Base-by-base conservation (phyloP, 92 coral and sea anemone species). In the Porites evermanni region DNA sequence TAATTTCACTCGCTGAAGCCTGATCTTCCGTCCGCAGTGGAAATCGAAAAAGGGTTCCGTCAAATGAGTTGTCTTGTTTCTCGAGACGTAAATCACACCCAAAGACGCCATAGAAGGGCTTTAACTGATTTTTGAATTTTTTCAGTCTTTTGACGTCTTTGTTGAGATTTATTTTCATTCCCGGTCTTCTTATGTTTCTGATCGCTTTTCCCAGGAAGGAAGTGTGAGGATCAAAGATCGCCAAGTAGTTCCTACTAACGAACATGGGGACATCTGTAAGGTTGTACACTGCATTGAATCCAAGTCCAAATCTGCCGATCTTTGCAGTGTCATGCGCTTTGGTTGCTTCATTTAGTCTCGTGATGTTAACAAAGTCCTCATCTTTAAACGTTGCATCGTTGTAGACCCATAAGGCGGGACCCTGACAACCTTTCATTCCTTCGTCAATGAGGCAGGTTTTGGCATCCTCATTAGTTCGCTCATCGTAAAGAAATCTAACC, bases 221-320 rank as follows among this genome's bases (percentile, higher is more conserved):
- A 58, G 95, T 91, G 58, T 96, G 95, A 2, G 98, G 98, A 67
- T 96, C 98, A 71, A 96, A 90, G 0, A 96, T 82, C 4, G 85
- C 95, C 16, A 93, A 23, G 54, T 80, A 81, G 53, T 84, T 88
- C 54, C 79, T 83, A 82, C 98, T 96, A 7, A 96, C 67, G 67
- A 96, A 92, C 86, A 96, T 96, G 14, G 98, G 98, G 18, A 94
- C 93, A 60, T 96, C 98, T 29, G 98, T 96, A 20, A 95, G 86
- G 74, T 95, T 92, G 90, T 95, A 95, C 29, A 93, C 98, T 3
- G 98, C 93, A 80, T 96, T 96, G 75, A 96, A 96, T 51, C 98
- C 98, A 67, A 94, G 91, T 11, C 98, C 98, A 84, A 96, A 96
- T 11, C 97, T 91, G 53, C 98, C 98, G 67, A 96, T 94, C 88